Conservation (phyloP, 2,113 vertebrate genomes). For the Halcyon senegalensis region DNA sequence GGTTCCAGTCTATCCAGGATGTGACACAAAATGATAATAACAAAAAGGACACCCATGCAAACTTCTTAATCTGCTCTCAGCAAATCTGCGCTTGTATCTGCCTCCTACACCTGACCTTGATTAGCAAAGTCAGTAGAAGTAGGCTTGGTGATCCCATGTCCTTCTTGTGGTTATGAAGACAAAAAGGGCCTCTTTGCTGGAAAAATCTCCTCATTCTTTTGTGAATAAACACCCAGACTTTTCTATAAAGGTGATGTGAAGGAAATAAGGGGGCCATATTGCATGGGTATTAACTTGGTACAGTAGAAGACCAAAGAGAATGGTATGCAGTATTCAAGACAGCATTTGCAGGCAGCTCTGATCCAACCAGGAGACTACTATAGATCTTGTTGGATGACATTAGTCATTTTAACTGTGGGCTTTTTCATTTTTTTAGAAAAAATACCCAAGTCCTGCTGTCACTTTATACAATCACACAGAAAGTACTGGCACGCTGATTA, state of each 20-base stretch:
- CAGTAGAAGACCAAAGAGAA: neutral
- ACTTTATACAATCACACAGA: neutral
- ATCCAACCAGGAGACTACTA: neutral
- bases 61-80: neutral
- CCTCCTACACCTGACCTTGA: neutral
- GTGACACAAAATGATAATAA: neutral
- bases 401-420: neutral
- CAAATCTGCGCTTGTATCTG: neutral
- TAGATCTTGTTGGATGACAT: neutral
- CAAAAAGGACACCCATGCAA: neutral
- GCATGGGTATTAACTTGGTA: neutral
- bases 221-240: neutral
- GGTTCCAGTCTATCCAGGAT: neutral
- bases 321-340: rapidly evolving
- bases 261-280: neutral
- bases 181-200: neutral
- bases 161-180: neutral
- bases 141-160: neutral
- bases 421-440: neutral
- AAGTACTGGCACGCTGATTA: neutral
- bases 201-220: neutral
- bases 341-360: neutral
- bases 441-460: neutral
- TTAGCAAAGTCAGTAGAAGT: neutral
- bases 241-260: neutral